These are phyloP conservation scores for Sebastes fasciatus DNA, from an alignment of 2,113 vertebrate genomes.

Conservation along the genomic window DNA sequence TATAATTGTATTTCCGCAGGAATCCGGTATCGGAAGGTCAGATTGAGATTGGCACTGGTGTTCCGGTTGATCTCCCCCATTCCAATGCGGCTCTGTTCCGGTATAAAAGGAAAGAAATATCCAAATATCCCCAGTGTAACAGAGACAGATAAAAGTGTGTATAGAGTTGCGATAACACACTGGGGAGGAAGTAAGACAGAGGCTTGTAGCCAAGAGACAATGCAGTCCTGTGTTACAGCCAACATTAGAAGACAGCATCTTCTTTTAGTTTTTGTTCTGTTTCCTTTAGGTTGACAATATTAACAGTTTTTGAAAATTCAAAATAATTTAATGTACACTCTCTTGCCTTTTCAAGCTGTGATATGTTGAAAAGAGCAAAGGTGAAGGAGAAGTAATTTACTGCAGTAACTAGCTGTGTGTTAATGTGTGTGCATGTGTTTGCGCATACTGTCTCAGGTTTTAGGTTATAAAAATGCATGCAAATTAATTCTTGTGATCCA, in stretches of 20 bases:
- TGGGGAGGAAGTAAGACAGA: constrained; percentile 39
- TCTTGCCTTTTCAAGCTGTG: background rate
- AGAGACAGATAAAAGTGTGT: constrained; percentile 38
- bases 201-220: constrained; percentile 26
- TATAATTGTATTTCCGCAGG: constrained; percentile 56
- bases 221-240: constrained; percentile 2
- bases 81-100: constrained; percentile 43
- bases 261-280: background rate
- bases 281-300: background rate
- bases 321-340: background rate
- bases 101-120: constrained; percentile 48
- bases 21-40: constrained; percentile 64
- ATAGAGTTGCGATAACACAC: constrained; percentile 52
- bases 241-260: background rate
- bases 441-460: background rate
- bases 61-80: constrained; percentile 54
- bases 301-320: background rate
- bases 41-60: constrained; percentile 55
- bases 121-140: constrained; percentile 48
- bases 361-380: background rate
- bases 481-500: background rate
- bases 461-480: background rate
- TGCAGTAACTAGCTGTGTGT: background rate
- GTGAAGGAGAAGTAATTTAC: background rate
- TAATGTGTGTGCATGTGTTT: background rate